Percentiles rank a stretch among this genome's conserved stretches.
These are phyloP conservation scores for Centropus bengalensis DNA, from an alignment of 2,113 vertebrate species.

Conservation along the genomic window DNA sequence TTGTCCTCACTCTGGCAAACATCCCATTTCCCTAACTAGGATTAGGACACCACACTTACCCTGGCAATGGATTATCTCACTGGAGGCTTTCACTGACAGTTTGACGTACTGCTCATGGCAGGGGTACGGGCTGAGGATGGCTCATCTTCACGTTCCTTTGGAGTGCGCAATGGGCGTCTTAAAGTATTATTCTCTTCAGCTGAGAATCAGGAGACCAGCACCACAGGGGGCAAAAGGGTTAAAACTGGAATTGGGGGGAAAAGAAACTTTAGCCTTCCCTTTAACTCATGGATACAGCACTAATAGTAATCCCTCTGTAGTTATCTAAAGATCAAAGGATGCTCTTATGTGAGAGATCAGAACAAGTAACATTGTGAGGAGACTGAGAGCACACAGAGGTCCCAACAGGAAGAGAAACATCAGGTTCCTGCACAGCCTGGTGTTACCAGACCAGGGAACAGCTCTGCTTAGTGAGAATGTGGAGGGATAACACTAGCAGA, in stretches of 20 bases:
- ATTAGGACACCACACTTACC: not conserved
- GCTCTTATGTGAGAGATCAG: not conserved
- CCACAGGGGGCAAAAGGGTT: not conserved
- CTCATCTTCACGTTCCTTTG: not conserved
- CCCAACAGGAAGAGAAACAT: fast-evolving
- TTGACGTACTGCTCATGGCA: not conserved
- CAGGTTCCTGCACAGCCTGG: not conserved
- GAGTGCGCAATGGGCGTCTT: not conserved
- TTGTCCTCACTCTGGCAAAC: not conserved
- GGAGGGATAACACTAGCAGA: not conserved
- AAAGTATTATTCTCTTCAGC: not conserved
- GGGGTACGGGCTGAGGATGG: not conserved
- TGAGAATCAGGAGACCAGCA: not conserved
- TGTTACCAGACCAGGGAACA: not conserved
- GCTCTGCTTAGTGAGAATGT: not conserved
- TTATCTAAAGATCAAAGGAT: not conserved
- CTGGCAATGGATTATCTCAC: not conserved
- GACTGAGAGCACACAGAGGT: not conserved
- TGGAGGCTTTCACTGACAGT: not conserved
- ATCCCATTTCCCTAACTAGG: not conserved
- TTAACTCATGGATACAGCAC: not conserved
- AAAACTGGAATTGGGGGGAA: not conserved
- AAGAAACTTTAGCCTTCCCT: not conserved
- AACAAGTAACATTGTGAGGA: not conserved
- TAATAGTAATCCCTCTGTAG: not conserved